Base-by-base conservation (phyloP, 2,113 vertebrate genomes). In the Fulmarus glacialis region DNA sequence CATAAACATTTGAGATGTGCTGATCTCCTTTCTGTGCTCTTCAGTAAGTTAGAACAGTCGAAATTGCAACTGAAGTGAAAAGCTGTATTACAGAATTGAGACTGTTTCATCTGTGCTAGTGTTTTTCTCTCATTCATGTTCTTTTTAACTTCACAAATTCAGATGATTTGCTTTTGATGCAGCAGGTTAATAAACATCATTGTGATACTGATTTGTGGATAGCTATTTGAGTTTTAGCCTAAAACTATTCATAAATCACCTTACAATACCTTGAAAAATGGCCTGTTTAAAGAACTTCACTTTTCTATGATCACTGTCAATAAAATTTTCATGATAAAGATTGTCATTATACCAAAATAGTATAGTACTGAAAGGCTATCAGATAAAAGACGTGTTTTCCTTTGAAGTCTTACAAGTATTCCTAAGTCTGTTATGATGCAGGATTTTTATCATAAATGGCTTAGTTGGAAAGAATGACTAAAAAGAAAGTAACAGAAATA, bases 331-430 rank as follows among this genome's bases (percentile, higher is more conserved):
- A 50, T 89, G 27, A 82, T 53, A 58, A 94, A 94, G 52, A 23
- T 77, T 89, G 63, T 67, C 50, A 53, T 82, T 91, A 23, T 79
- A 77, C 50, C 40, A 68, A 91, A 93, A 80, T 64, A n/a, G 9
- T 62, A 15, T 24, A 42, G 34, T 36, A 62, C 58, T 77, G 58
- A 93, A 84, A 84, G 40, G 68, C 87, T 94, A 66, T 94, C 78
- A 94, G 84, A 83, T 85, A 93, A 64, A 78, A 96, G 27, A 75
- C 17, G 38, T 91, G 88, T 93, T 97, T 97, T 94, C 38, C 26
- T 91, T 47, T 93, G 73, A 94, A 81, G 53, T 47, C 75, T 83
- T 81, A 11, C 56, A 82, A 60, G 53, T 92, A 48, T 85, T 95
- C 56, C 85, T 59, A 43, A 58, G 66, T 87, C 22, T 63, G 70